phyloP scores from a whole-genome alignment of 1,140 invertebrate species.

The Armadillidium nasatum region DNA sequence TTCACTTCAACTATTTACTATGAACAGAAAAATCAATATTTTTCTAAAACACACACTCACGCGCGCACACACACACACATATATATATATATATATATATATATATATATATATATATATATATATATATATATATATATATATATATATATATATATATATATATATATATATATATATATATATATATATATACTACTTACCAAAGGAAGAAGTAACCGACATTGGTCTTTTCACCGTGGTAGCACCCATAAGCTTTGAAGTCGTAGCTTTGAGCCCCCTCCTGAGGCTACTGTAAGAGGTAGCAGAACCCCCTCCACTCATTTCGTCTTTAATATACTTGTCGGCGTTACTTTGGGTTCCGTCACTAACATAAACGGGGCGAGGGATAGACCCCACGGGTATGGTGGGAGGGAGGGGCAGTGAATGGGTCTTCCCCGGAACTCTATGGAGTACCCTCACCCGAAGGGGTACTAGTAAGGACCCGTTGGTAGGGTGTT shows the following conservation, averaged over 20 bases:
- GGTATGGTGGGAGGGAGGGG: background rate
- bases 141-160: background rate
- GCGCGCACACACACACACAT: no score
- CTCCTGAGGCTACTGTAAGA: background rate
- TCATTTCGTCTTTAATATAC: background rate
- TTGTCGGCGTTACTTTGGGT: background rate
- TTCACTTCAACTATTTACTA: no score
- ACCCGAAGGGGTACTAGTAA: background rate
- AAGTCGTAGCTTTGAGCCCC: background rate
- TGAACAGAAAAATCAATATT: no score
- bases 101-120: no score
- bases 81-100: no score
- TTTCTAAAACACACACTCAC: no score
- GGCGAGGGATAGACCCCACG: background rate
- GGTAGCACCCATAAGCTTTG: background rate
- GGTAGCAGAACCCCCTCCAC: background rate
- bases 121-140: no score
- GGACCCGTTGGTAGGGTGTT: background rate
- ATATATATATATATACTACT: background rate
- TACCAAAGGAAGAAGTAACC: background rate
- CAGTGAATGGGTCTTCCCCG: background rate
- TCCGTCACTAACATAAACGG: background rate
- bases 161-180: conserved; percentile 4
- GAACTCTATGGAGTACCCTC: background rate
- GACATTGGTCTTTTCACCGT: background rate